These are phyloP conservation scores for Latheticus oryzae DNA, from an alignment of 2,888 invertebrate genomes.

Conservation along the genomic window DNA sequence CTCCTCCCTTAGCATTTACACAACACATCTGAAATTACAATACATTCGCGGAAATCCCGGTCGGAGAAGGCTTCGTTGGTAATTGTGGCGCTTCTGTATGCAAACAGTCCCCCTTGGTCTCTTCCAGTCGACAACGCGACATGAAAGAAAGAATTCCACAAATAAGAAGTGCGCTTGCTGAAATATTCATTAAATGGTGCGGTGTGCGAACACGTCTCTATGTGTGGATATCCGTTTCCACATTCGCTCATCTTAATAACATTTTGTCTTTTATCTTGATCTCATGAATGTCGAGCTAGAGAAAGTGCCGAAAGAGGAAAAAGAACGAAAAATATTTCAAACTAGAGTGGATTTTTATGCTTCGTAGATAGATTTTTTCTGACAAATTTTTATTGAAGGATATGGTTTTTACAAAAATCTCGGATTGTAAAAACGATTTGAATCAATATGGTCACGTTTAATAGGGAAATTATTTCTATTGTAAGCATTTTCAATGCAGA, in stretches of 20 bases:
- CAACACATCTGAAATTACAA: slow-evolving; percentile 50
- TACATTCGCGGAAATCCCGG: slow-evolving; percentile 47
- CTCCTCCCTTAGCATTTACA: slow-evolving; percentile 48
- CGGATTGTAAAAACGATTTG: too few relatives aligned
- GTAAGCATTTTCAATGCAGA: too few relatives aligned
- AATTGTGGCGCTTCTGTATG: slow-evolving; percentile 48
- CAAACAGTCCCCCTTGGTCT: slow-evolving; percentile 45
- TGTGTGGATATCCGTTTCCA: slow-evolving; percentile 46
- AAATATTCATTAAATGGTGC: slow-evolving; percentile 53
- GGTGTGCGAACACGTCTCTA: slow-evolving; percentile 39
- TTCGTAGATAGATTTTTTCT: too few relatives aligned
- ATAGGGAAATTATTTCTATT: too few relatives aligned
- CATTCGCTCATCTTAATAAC: slow-evolving; percentile 53
- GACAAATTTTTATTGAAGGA: too few relatives aligned
- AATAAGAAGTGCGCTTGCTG: slow-evolving; percentile 48
- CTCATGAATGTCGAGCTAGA: slow-evolving; percentile 51
- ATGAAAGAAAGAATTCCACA: slow-evolving; percentile 51
- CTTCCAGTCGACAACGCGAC: slow-evolving; percentile 49
- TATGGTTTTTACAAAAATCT: too few relatives aligned
- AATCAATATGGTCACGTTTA: too few relatives aligned
- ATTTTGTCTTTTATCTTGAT: slow-evolving; percentile 51
- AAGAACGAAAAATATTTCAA: too few relatives aligned
- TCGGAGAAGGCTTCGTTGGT: slow-evolving; percentile 34
- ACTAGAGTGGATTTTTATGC: too few relatives aligned
- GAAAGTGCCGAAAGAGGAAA: too few relatives aligned